These are phyloP conservation scores for Lordiphosa stackelbergi DNA, from an alignment of 1,140 invertebrate species.

Conservation along the genomic window DNA sequence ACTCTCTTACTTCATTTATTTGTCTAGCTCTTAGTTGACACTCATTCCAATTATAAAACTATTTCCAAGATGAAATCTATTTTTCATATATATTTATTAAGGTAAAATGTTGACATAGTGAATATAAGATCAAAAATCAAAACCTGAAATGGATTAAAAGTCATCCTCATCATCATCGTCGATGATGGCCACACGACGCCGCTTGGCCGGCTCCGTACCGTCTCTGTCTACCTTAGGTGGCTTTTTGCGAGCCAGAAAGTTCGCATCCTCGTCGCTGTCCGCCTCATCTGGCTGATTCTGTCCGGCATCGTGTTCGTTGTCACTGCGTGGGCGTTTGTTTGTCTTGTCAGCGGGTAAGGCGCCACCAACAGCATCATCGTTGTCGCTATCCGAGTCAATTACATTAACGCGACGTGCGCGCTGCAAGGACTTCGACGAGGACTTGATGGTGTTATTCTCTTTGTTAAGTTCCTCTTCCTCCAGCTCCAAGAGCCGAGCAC, in stretches of 20 bases:
- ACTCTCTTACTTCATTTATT: no score
- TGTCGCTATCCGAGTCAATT: constrained; percentile 76
- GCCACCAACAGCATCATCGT: constrained; percentile 40
- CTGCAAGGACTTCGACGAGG: constrained; percentile 31
- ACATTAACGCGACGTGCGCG: constrained; percentile 75
- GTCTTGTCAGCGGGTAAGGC: constrained; percentile 50
- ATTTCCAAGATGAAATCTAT: no score
- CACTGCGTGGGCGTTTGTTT: constrained; percentile 72
- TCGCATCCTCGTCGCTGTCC: constrained; percentile 59
- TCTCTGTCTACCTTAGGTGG: constrained; percentile 29
- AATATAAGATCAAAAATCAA: constrained; percentile 27
- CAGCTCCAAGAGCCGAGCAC: constrained; percentile 63
- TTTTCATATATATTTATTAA: no score
- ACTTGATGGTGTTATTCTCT: constrained; percentile 66
- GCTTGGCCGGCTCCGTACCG: constrained; percentile 57
- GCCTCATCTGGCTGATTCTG: constrained; percentile 17
- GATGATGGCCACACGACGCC: constrained; percentile 70
- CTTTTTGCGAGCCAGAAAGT: constrained; percentile 69
- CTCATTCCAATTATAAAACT: no score
- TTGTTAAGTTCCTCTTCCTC: constrained; percentile 36
- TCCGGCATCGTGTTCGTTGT: constrained; percentile 43
- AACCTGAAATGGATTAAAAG: constrained; percentile 48
- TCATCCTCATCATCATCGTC: constrained; percentile 72
- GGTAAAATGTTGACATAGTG: no score
- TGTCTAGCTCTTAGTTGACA: no score